Evolutionary conservation across 2,113 vertebrate species (phyloP).

Genomic region (Pachypanchax playfairii): DNA sequence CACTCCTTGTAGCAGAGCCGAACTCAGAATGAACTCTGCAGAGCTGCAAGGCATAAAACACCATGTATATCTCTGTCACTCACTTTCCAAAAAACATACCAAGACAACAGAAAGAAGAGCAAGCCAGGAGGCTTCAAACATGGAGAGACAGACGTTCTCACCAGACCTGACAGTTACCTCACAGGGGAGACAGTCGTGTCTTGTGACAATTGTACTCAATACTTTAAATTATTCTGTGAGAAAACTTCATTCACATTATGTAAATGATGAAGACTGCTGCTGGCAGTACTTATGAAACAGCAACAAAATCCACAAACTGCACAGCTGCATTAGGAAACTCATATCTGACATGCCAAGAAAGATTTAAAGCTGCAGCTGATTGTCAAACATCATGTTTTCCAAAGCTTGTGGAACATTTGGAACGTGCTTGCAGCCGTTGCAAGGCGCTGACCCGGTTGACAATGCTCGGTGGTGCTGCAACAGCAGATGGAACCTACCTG

Average conservation of each 20-base stretch:
- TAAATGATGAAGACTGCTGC: constrained; percentile 55
- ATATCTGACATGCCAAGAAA: not conserved
- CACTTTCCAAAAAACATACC: constrained; percentile 57
- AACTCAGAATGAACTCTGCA: constrained; percentile 94
- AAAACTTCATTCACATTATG: constrained; percentile 56
- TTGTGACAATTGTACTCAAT: constrained; percentile 62
- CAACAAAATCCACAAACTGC: constrained; percentile 25
- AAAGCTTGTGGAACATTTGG: too few species aligned
- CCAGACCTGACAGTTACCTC: constrained; percentile 68
- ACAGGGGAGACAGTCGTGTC: constrained; percentile 59
- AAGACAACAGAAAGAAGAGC: constrained; percentile 64
- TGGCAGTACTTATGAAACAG: constrained; percentile 46
- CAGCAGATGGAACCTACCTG: constrained; percentile 82
- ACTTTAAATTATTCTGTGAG: constrained; percentile 60
- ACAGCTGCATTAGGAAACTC: constrained; percentile 46
- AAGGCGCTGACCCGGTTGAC: not conserved
- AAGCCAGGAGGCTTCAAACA: constrained; percentile 60
- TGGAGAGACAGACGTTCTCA: constrained; percentile 64
- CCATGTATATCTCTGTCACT: constrained; percentile 76
- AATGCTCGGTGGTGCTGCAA: not conserved
- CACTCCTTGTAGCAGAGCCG: constrained; percentile 88
- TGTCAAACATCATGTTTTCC: too few species aligned
- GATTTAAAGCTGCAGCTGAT: too few species aligned
- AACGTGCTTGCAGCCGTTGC: too few species aligned
- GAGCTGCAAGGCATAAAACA: constrained; percentile 76